A percentile compares a stretch with the other conserved stretches of the same genome.
Evolutionary conservation across 1,140 invertebrate genomes (phyloP).

Genomic region (Polypedilum pembai): DNA sequence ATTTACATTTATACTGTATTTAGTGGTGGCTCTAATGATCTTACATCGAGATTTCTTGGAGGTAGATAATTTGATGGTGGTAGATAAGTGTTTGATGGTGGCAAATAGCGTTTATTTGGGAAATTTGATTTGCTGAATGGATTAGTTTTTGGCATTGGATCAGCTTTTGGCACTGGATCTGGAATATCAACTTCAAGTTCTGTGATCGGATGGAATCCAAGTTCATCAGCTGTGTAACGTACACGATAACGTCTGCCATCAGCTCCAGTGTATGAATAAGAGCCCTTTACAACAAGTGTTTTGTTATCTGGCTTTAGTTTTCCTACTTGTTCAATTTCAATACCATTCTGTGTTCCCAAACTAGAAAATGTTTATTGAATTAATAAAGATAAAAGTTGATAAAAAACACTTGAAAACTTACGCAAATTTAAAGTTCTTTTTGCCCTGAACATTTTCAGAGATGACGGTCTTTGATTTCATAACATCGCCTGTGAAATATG

Average conservation of each 20-base stretch:
- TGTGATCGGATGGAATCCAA: conserved; percentile 43
- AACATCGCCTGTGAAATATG: not conserved
- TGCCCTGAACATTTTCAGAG: not conserved
- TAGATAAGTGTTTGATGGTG: conserved; percentile 9
- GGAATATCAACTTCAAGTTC: conserved; percentile 42
- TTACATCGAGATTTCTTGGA: conserved; percentile 24
- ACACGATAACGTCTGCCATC: conserved; percentile 53
- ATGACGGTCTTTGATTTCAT: conserved; percentile 27
- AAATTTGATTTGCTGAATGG: conserved; percentile 39
- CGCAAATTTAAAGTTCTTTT: conserved; percentile 11
- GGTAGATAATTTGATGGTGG: conserved; percentile 26
- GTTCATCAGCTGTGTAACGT: conserved; percentile 42
- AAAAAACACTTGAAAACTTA: conserved; percentile 6
- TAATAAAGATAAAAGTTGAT: not conserved
- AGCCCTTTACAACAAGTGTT: conserved; percentile 51
- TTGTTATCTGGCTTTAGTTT: conserved; percentile 42
- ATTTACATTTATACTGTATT: not conserved
- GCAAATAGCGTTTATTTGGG: conserved; percentile 28
- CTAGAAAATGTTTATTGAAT: conserved; percentile 31
- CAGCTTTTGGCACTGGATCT: conserved; percentile 39
- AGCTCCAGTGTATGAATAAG: conserved; percentile 52
- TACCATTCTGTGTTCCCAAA: conserved; percentile 43
- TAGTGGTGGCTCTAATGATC: conserved; percentile 25
- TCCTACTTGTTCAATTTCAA: conserved; percentile 41
- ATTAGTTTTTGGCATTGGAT: too few relatives aligned